Base-by-base conservation (phyloP, 1,140 invertebrate genomes). In the Drosophila sp. region DNA sequence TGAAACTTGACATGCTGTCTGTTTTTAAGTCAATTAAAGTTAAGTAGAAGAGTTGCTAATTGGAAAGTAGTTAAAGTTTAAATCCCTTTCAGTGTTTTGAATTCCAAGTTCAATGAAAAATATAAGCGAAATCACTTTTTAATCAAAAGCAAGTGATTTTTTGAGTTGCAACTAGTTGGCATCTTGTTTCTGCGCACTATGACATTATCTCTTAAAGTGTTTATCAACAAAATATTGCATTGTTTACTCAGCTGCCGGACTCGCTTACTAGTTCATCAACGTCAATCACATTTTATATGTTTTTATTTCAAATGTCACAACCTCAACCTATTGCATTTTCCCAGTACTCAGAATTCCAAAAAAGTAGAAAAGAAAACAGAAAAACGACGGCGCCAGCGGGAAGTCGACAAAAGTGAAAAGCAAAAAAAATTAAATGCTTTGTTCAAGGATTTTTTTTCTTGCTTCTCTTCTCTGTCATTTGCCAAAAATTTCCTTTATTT, bases 381-480 rank as follows among this genome's bases (percentile, higher is more conserved):
- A 66, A 54, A 27, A 13, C 16, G 51, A 43, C 2, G 57, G 34
- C 51, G 71, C 57, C 62, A 65, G 38, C 50, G 53, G 53, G 36
- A 53, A 63, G 46, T 61, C 43, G 51, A 36, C 13, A 7, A 34
- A 57, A 63, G 29, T 29, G 29, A 54, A 46, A 48, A 57, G 13
- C 2, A 36, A 21, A 72, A 69, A 41, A 74, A 62, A 74, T 69
- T 64, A 77, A 77, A 74, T 58, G 71, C 75, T 74, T 74, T 69
- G 53, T 73, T 46, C 71, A 77, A 64, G 18, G 61, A 38, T 51
- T 69, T 41, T 38, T 61, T 45, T 51, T 69, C 36, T 38, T 61
- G n/a, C 13, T 21, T 29, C 36, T 67, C 9, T 14, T 21, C 62
- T 45, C 46, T 72, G 54, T 41, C 57, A 57, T 71, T 75, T 70